A percentile compares a stretch with the other conserved stretches of the same genome.
Evolutionary conservation across 2,888 invertebrate genomes (phyloP).

Genomic region (Polietes domitor): DNA sequence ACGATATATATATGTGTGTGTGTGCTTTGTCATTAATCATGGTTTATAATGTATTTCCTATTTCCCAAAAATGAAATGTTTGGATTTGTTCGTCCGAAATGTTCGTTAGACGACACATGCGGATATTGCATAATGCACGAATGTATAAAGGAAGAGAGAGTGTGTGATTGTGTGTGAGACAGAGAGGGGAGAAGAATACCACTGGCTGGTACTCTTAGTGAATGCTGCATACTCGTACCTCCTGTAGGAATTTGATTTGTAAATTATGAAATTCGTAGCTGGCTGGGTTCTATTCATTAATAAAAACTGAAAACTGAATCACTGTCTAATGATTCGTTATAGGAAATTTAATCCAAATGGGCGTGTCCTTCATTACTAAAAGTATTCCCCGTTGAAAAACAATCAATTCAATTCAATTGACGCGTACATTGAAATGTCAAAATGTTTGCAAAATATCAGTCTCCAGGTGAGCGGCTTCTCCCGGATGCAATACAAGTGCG

Average conservation of each 20-base stretch:
- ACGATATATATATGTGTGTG: constrained; percentile 1
- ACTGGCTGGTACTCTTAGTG: neutral
- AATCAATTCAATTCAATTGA: neutral
- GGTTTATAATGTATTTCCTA: constrained; percentile 65
- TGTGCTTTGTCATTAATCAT: constrained; percentile 63
- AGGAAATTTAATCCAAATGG: neutral
- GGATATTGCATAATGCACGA: constrained; percentile 25
- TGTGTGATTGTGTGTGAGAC: neutral
- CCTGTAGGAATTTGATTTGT: neutral
- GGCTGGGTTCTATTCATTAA: neutral
- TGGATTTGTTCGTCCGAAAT: constrained; percentile 29
- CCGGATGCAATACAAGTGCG: too few species aligned
- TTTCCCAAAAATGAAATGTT: constrained; percentile 37
- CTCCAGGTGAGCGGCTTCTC: too few species aligned
- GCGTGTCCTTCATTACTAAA: neutral
- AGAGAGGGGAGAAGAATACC: neutral
- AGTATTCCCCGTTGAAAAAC: neutral
- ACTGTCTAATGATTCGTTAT: neutral
- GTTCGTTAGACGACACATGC: constrained; percentile 6
- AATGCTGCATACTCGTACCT: neutral
- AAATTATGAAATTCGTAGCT: constrained; percentile 15
- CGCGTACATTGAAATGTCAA: neutral
- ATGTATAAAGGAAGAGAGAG: too few species aligned
- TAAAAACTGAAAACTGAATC: neutral
- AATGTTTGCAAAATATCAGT: neutral